These are phyloP conservation scores for Poeciliopsis prolifica DNA, from an alignment of 2,113 vertebrate genomes.

Conservation along the genomic window DNA sequence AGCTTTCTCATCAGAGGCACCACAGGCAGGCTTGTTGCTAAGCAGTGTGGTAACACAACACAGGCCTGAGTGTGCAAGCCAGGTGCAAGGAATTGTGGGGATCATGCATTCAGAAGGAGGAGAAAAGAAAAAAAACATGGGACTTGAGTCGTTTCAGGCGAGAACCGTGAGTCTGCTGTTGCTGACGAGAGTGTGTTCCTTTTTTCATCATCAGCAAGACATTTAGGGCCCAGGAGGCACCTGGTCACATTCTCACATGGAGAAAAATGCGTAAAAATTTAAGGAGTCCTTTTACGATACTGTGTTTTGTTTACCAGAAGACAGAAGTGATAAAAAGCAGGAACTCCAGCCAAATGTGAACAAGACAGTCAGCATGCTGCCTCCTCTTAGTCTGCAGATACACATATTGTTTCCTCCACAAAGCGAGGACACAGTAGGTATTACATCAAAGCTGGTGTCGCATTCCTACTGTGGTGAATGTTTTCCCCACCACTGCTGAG, in stretches of 20 bases:
- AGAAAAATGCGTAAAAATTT: not conserved
- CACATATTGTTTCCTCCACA: not conserved
- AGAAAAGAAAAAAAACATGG: constrained; percentile 39
- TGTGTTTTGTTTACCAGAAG: not conserved
- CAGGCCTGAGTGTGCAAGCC: constrained; percentile 20
- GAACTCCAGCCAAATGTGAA: constrained; percentile 3
- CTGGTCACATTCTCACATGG: constrained; percentile 64
- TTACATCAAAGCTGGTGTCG: not conserved
- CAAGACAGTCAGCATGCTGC: constrained; percentile 16
- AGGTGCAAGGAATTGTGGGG: constrained; percentile 3
- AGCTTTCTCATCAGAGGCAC: constrained; percentile 14
- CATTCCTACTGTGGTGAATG: not conserved
- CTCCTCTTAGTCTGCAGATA: constrained; percentile 21
- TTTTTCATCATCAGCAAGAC: constrained; percentile 55
- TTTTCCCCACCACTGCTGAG: not conserved
- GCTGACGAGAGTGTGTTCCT: not conserved
- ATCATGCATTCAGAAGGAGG: constrained; percentile 47
- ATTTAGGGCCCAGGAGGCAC: constrained; percentile 60
- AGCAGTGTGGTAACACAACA: constrained; percentile 62
- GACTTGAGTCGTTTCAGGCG: constrained; percentile 44
- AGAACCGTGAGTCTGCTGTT: constrained; percentile 6
- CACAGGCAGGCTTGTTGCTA: constrained; percentile 56
- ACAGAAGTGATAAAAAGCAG: constrained; percentile 8
- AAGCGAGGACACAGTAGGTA: constrained; percentile 22
- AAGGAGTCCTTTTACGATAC: not conserved